Evolutionary conservation across 2,888 invertebrate species (phyloP), one percentile per base, ranked within the genome.

Genomic region (Hylaea fasciaria): DNA sequence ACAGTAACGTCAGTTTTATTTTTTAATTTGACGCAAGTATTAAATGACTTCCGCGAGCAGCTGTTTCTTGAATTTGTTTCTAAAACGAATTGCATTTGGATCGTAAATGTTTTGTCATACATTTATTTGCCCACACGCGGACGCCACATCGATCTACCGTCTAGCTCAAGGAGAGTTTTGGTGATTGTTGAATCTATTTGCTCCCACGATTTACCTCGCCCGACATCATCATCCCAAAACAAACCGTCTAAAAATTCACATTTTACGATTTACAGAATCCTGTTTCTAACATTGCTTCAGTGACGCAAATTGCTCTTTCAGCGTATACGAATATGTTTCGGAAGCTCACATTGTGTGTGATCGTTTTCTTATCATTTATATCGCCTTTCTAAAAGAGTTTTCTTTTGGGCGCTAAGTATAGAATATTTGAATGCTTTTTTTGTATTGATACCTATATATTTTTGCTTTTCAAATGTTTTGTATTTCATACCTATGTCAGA

Each of bases 221-320:
- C 59, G 45, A 54, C 51, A 62, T 58, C 49, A 62, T 69, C 59
- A 60, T 62, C 52, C 51, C 63, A 62, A 67, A 72, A 71, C 65
- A 69, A 70, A 71, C 60, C 58, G 65, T 37, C 66, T 74, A 71
- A 76, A 78, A 81, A 81, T 66, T 74, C 68, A 35, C 68, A 70
- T 73, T 80, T 77, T 73, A 74, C 67, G 74, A 75, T 70, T 72
- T 71, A 71, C 64, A 53, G 62, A 66, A 66, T 67, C 61, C 66
- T 72, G 57, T 67, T 64, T 60, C 29, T 64, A 69, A 70, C 5
- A 22, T 2, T 22, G 22, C 22, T 22, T 66, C 46, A 64, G 63
- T 69, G 72, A 72, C 72, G 70, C 61, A 71, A 58, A 70, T 58
- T 61, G 55, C 62, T 64, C 59, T 63, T 65, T 55, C 48, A 43